Evolutionary conservation across 2,888 invertebrate species (phyloP).

Genomic region (Homarus gammarus): DNA sequence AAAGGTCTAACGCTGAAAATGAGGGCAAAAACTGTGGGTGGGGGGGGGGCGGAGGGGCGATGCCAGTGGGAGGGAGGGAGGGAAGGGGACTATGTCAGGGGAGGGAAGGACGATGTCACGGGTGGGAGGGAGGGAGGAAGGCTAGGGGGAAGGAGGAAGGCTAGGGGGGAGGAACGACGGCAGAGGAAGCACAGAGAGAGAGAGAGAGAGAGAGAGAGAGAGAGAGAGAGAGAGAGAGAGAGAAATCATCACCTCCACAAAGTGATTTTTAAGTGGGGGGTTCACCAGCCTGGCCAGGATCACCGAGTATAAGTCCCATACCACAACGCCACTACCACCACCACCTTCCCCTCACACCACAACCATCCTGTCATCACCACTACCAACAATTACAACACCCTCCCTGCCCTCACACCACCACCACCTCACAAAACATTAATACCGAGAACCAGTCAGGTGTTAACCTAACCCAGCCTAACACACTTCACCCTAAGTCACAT

Average conservation of each 20-base stretch:
- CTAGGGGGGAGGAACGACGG: neutral
- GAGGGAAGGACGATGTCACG: neutral
- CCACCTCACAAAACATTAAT: neutral
- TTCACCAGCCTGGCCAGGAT: neutral
- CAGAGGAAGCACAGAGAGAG: neutral
- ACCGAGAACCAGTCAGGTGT: too few relatives aligned
- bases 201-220: neutral
- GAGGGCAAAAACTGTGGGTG: slow-evolving; percentile 56
- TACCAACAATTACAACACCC: too few relatives aligned
- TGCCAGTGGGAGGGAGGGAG: neutral
- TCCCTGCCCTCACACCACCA: neutral
- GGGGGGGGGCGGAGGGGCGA: neutral
- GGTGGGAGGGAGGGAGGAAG: neutral
- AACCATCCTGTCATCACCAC: neutral
- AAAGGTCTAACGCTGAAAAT: slow-evolving; percentile 69
- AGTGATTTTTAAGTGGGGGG: slow-evolving; percentile 39
- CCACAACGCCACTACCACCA: neutral
- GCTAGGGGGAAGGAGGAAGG: neutral
- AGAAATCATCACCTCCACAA: slow-evolving; percentile 49
- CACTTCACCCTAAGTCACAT: too few relatives aligned
- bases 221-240: neutral
- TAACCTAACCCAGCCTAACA: too few relatives aligned
- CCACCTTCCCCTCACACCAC: neutral
- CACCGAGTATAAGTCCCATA: neutral
- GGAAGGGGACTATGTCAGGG: neutral